phyloP scores from a whole-genome alignment of 2,888 invertebrate species.

The Mesoligia furuncula region DNA sequence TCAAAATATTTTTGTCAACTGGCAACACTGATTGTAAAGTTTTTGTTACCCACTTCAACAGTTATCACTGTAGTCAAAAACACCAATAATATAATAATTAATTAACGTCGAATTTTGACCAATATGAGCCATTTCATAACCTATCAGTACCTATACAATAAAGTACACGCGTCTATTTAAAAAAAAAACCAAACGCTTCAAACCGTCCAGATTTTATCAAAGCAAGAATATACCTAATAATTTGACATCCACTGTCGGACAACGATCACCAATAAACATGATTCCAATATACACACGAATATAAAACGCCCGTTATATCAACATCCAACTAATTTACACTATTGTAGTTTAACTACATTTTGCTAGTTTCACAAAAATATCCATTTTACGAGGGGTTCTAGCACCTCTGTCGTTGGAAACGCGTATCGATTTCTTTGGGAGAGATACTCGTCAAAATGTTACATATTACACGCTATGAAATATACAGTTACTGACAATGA shows the following conservation, averaged over 20 bases:
- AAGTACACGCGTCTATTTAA: background rate
- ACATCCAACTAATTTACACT: conserved; percentile 64
- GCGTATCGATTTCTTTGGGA: conserved; percentile 63
- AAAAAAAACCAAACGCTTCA: conserved; percentile 15
- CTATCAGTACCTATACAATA: background rate
- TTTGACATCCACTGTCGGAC: conserved; percentile 59
- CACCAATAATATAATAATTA: conserved; percentile 1
- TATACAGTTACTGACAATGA: conserved; percentile 58
- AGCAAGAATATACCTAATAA: background rate
- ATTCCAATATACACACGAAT: conserved; percentile 57
- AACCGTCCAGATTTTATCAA: background rate
- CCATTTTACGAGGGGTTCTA: conserved; percentile 69
- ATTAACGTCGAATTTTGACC: conserved; percentile 14
- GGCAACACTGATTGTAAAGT: conserved; percentile 26
- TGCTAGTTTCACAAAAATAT: conserved; percentile 73
- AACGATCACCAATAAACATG: conserved; percentile 52
- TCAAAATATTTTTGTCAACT: conserved; percentile 12
- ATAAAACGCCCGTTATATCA: conserved; percentile 59
- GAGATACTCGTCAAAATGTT: conserved; percentile 61
- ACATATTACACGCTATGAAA: conserved; percentile 50
- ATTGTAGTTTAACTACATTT: conserved; percentile 81
- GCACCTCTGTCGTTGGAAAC: conserved; percentile 74
- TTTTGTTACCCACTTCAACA: conserved; percentile 24
- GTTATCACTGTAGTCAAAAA: conserved; percentile 14
- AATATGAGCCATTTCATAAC: conserved; percentile 12